These are phyloP conservation scores for Aegithalos caudatus DNA, from an alignment of 2,113 vertebrate genomes.

Conservation along the genomic window DNA sequence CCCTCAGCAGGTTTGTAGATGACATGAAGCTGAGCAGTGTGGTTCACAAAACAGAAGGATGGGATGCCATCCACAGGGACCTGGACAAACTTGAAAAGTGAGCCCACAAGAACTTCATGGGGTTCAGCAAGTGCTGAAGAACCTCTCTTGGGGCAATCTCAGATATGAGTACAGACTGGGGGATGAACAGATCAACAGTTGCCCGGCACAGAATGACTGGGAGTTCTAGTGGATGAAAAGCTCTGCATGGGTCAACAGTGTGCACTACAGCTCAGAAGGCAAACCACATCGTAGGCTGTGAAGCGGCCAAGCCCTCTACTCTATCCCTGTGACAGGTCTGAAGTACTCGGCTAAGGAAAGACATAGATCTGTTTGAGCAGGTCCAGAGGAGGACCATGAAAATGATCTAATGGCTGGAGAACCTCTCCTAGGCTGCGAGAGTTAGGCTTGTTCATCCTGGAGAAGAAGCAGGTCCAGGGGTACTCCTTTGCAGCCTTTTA, in stretches of 20 bases:
- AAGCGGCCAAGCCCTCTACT: neutral
- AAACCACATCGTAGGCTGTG: neutral
- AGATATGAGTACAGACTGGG: neutral
- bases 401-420: neutral
- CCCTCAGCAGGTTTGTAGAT: neutral
- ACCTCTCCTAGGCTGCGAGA: neutral
- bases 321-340: neutral
- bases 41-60: neutral
- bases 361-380: rapidly evolving
- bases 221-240: neutral
- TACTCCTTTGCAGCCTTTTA: neutral
- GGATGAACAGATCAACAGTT: rapidly evolving
- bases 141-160: neutral
- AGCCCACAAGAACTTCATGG: no score
- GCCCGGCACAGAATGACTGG: neutral
- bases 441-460: neutral
- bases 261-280: neutral
- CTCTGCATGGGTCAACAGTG: neutral
- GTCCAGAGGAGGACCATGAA: neutral
- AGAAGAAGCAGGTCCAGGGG: neutral
- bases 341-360: neutral
- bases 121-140: neutral
- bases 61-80: neutral
- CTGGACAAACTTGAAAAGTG: neutral
- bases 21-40: neutral